Conservation (phyloP, 2,888 invertebrate species). For the Lomographa bimaculata region DNA sequence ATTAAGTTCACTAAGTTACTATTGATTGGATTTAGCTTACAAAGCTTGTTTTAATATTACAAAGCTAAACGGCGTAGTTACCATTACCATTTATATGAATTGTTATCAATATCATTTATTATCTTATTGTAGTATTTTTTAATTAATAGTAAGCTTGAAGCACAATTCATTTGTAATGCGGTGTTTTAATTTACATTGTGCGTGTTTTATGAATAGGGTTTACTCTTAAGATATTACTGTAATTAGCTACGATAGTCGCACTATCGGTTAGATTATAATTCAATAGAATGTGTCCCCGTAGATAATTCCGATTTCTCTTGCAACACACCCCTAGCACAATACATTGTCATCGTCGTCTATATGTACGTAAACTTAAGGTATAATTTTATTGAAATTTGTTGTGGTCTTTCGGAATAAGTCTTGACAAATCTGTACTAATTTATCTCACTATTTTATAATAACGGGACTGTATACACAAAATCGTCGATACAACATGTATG, state of each 20-base stretch:
- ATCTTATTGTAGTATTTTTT: slow-evolving; percentile 37
- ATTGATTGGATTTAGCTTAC: slow-evolving; percentile 13
- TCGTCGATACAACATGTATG: too few species aligned
- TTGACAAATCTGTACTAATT: slow-evolving; percentile 62
- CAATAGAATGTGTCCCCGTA: slow-evolving; percentile 37
- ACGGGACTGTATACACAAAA: slow-evolving; percentile 1
- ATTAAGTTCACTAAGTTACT: slow-evolving; percentile 12
- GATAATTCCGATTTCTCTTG: slow-evolving; percentile 27
- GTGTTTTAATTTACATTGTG: slow-evolving; percentile 47
- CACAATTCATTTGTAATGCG: slow-evolving; percentile 53
- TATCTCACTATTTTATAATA: slow-evolving; percentile 1
- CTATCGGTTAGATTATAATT: slow-evolving; percentile 41
- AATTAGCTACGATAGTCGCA: slow-evolving; percentile 56
- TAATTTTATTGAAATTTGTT: slow-evolving; percentile 17
- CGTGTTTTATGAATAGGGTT: slow-evolving; percentile 55
- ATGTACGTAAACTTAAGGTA: not conserved
- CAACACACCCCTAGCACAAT: slow-evolving; percentile 31
- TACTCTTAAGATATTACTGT: slow-evolving; percentile 55
- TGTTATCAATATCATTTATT: too few species aligned
- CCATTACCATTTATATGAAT: too few species aligned
- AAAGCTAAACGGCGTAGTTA: slow-evolving; percentile 45
- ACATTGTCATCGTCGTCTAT: slow-evolving; percentile 13
- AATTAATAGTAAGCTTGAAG: slow-evolving; percentile 47
- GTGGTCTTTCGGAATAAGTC: slow-evolving; percentile 44
- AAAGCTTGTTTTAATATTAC: slow-evolving; percentile 11